Base-by-base conservation (phyloP, 2,888 invertebrate genomes). In the Odontocolon sp. region DNA sequence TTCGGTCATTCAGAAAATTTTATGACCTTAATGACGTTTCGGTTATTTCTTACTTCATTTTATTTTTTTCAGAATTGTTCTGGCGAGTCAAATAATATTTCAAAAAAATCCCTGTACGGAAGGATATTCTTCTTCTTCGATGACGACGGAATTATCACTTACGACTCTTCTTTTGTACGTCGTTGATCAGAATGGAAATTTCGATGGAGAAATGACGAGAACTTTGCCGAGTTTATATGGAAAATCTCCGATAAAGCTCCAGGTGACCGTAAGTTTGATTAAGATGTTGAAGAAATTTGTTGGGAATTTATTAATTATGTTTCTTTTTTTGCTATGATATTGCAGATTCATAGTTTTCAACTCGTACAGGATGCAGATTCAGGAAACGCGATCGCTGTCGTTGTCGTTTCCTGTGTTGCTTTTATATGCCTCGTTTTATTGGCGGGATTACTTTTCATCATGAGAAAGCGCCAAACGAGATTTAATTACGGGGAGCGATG, bases 401-500 rank as follows among this genome's bases (percentile, higher is more conserved):
- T 96, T 74, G 94, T 95, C 4, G 95, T 97, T 73, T 95, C 96
- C 80, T 94, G 95, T 8, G 95, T 96, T 67, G 96, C 95, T 4
- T 95, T 95, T 11, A 92, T 96, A 57, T 96, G 96, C 50, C 91
- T 96, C 63, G 91, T 96, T 42, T 91, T 96, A 8, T 91, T 97
- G n/a, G 95, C 95, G 67, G 95, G 94, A 77, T 92, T 96, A 67
- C 88, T 96, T 94, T 92, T 96, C 82, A 92, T 97, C 40, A 95
- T 97, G 91, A 93, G 96, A 63, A 95, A 96, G 82, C 93, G 97
- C 3, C 95, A 96, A 74, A 94, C 95, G 78, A 94, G 95, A 11
- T 94, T 95, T 82, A 94, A 94, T 81, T 96, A 96, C 86, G 96
- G 96, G 0, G 96, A 97, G 91, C 93, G 97, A 67, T 97, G 97